Evolutionary conservation across 2,797 vertebrate genomes (phyloP).

Genomic region (Esox masquinongy): DNA sequence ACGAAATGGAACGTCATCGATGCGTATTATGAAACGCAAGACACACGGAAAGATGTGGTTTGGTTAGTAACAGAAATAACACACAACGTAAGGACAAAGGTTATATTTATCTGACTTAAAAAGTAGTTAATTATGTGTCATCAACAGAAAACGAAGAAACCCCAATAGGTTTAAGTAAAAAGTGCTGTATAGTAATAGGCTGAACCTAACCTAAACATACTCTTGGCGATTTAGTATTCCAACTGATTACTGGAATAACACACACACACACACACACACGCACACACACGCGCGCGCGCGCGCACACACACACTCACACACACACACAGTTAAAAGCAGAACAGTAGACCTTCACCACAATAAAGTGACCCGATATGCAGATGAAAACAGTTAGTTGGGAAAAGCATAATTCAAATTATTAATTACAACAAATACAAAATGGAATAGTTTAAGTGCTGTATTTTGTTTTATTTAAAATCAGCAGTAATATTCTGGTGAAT

Average conservation of each 20-base stretch:
- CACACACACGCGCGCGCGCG: conserved; percentile 12
- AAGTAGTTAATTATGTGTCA: neutral
- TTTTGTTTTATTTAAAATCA: neutral
- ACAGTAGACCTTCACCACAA: neutral
- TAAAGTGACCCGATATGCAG: neutral
- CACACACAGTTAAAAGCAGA: neutral
- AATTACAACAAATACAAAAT: neutral
- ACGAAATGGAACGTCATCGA: neutral
- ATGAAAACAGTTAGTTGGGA: neutral
- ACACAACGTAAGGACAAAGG: neutral
- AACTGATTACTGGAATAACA: neutral
- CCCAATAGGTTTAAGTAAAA: neutral
- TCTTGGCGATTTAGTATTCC: neutral
- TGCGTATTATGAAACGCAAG: neutral
- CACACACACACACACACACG: conserved; percentile 15
- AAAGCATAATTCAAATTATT: neutral
- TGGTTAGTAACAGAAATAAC: neutral
- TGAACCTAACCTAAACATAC: neutral
- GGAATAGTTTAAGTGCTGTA: neutral
- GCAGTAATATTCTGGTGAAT: neutral
- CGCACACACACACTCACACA: conserved; percentile 5
- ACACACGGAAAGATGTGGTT: neutral
- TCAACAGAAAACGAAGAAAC: neutral
- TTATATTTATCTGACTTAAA: neutral
- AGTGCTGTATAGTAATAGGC: neutral